A percentile compares a stretch with the other conserved stretches of the same genome.
These are phyloP conservation scores for Proterorhinus semilunaris DNA, from an alignment of 2,113 vertebrate genomes.

Conservation along the genomic window DNA sequence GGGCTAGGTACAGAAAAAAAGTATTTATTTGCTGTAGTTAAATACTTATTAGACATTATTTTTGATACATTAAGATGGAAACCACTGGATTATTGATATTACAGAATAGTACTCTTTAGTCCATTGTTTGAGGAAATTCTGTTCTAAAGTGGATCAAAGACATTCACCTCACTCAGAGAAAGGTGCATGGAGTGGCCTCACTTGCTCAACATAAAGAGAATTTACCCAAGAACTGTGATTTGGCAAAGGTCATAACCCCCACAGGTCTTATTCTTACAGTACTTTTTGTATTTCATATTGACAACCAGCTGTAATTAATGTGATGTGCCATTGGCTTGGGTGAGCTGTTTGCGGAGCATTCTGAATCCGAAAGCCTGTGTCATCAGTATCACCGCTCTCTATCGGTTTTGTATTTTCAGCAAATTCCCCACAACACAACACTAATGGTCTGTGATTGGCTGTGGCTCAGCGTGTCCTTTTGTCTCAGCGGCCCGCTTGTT, in stretches of 20 bases:
- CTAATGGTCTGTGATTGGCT: slow-evolving; percentile 71
- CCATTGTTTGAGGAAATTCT: too few relatives aligned
- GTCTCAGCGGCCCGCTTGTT: slow-evolving; percentile 60
- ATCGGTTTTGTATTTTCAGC: slow-evolving; percentile 80
- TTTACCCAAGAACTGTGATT: too few relatives aligned
- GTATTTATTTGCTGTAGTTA: too few relatives aligned
- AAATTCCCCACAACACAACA: slow-evolving; percentile 78
- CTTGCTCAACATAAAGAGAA: too few relatives aligned
- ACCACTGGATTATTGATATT: too few relatives aligned
- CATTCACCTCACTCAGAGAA: not conserved
- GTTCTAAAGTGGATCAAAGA: not conserved
- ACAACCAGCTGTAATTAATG: not conserved
- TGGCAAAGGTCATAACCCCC: not conserved
- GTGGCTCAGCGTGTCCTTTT: slow-evolving; percentile 60
- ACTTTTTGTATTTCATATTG: not conserved
- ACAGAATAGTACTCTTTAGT: too few relatives aligned
- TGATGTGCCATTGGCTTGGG: slow-evolving; percentile 21
- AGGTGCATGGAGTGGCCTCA: too few relatives aligned
- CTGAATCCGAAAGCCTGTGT: slow-evolving; percentile 72
- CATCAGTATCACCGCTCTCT: slow-evolving; percentile 71
- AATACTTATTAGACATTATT: too few relatives aligned
- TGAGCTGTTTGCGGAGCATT: slow-evolving; percentile 42
- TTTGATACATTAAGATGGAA: too few relatives aligned
- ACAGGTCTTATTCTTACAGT: not conserved
- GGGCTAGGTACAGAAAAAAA: too few relatives aligned